phyloP scores from a whole-genome alignment of 2,888 invertebrate genomes.

The Augiades crinisus region DNA sequence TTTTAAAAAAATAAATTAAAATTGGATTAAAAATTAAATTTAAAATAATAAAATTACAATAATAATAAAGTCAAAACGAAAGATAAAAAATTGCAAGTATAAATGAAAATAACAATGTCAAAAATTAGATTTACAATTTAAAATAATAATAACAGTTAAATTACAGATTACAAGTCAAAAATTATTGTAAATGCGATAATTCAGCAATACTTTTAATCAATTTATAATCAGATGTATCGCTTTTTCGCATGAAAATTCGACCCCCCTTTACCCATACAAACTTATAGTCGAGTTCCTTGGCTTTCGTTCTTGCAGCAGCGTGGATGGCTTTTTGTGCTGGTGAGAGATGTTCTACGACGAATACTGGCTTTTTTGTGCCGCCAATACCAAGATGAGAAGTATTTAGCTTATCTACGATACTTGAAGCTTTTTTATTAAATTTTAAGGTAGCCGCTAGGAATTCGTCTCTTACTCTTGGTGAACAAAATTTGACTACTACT shows the following conservation, averaged over 20 bases:
- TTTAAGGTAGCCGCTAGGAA: slow-evolving; percentile 19
- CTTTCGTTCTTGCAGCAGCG: slow-evolving; percentile 28
- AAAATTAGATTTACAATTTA: no score
- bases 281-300: slow-evolving; percentile 28
- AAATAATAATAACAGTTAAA: no score
- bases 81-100: no score
- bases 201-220: slow-evolving; percentile 22
- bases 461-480: slow-evolving; percentile 11
- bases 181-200: slow-evolving; percentile 5
- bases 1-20: no score
- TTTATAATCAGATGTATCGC: slow-evolving; percentile 25
- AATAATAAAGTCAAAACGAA: no score
- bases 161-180: no score
- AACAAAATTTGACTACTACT: slow-evolving; percentile 24
- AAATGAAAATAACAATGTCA: no score
- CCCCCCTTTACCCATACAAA: slow-evolving; percentile 27
- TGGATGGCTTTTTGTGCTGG: slow-evolving; percentile 33
- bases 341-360: slow-evolving; percentile 34
- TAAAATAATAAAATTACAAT: no score
- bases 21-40: no score
- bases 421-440: slow-evolving; percentile 24
- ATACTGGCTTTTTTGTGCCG: slow-evolving; percentile 30
- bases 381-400: slow-evolving; percentile 29
- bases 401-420: slow-evolving; percentile 27
- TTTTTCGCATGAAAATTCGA: slow-evolving; percentile 30